Evolutionary conservation across 1,140 invertebrate species (phyloP).

Genomic region (Calephelis nemesis): DNA sequence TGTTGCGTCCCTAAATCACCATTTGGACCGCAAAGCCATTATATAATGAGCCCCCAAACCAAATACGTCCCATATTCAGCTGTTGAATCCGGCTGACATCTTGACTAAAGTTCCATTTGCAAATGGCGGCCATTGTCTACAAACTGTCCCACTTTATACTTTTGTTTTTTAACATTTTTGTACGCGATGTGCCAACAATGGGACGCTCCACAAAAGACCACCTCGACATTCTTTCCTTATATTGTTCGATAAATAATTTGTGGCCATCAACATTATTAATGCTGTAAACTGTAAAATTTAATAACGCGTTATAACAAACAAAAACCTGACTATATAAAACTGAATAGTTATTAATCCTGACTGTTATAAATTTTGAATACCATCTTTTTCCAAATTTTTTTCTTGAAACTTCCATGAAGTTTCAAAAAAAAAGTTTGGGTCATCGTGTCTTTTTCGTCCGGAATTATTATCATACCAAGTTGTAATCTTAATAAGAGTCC

Average conservation of each 20-base stretch:
- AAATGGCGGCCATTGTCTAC: constrained; percentile 26
- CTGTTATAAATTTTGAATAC: too few relatives aligned
- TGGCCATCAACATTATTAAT: neutral
- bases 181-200: constrained; percentile 17
- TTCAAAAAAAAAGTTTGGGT: too few relatives aligned
- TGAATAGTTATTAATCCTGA: too few relatives aligned
- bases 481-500: too few relatives aligned
- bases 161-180: constrained; percentile 26
- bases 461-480: too few relatives aligned
- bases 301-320: too few relatives aligned
- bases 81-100: constrained; percentile 14
- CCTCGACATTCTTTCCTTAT: neutral
- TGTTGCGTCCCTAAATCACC: neutral
- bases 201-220: constrained; percentile 17
- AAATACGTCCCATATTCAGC: constrained; percentile 11
- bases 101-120: constrained; percentile 16
- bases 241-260: constrained; percentile 1
- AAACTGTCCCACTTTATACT: constrained; percentile 24
- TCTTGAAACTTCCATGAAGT: too few relatives aligned
- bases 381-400: too few relatives aligned
- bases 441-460: too few relatives aligned
- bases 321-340: too few relatives aligned
- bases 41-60: neutral
- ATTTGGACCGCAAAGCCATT: constrained; percentile 7
- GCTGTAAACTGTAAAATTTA: neutral